Percentiles rank a stretch among this genome's conserved stretches.
Conservation (phyloP, 2,797 vertebrate species). For the Pangasius sanitwongsei region DNA sequence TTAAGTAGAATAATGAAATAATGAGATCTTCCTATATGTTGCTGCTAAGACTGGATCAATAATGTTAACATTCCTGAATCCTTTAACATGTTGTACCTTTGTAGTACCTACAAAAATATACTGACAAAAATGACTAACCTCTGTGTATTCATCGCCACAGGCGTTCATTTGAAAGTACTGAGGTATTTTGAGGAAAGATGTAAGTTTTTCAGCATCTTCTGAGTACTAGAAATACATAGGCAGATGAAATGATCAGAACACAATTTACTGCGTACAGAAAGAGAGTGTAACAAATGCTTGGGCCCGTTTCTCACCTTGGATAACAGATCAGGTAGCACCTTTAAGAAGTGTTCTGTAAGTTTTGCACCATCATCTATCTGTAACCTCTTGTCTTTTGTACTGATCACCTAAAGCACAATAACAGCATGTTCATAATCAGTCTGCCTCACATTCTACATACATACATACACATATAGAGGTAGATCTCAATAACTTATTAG, state of each 20-base stretch:
- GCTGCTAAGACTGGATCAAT: not conserved
- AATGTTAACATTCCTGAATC: not conserved
- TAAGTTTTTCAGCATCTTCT: slow-evolving; percentile 72
- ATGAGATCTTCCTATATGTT: not conserved
- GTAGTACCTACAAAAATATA: not conserved
- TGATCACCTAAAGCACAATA: slow-evolving; percentile 72
- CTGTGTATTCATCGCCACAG: slow-evolving; percentile 65
- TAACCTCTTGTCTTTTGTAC: slow-evolving; percentile 81
- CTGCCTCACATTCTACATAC: slow-evolving; percentile 4
- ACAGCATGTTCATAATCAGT: slow-evolving; percentile 6
- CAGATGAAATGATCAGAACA: slow-evolving; percentile 8
- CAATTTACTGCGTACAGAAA: not conserved
- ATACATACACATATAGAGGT: not conserved
- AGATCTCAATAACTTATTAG: not conserved
- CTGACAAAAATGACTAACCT: slow-evolving; percentile 70
- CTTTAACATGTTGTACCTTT: not conserved
- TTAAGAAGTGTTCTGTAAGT: slow-evolving; percentile 86
- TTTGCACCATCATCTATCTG: slow-evolving; percentile 82
- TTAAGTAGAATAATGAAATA: not conserved
- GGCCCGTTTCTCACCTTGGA: slow-evolving; percentile 77
- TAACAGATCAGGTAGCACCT: slow-evolving; percentile 82
- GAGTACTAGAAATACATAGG: slow-evolving; percentile 78
- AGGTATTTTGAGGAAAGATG: slow-evolving; percentile 85
- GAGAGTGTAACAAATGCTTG: not conserved
- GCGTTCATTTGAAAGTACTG: slow-evolving; percentile 82